phyloP scores from a whole-genome alignment of 2,797 vertebrate genomes.

The Ptychobarbus kaznakovi region DNA sequence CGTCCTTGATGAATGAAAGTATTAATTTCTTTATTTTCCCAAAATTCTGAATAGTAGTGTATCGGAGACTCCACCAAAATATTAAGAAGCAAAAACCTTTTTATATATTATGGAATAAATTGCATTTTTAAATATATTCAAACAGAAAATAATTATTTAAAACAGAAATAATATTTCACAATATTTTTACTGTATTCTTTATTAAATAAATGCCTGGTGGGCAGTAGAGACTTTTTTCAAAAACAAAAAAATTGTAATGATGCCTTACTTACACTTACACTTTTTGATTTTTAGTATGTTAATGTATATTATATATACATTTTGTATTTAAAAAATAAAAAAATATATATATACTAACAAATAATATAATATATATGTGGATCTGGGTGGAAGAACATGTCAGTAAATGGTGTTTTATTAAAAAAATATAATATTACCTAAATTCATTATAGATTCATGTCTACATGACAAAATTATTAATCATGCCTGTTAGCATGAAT shows the following conservation, averaged over 20 bases:
- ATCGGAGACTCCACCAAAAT: not conserved
- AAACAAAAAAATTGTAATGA: not conserved
- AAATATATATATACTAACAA: no score
- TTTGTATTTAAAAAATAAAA: no score
- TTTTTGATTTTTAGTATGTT: not conserved
- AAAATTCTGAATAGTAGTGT: not conserved
- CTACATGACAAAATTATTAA: not conserved
- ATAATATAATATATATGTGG: not conserved
- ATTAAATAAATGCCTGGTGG: not conserved
- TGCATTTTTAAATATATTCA: not conserved
- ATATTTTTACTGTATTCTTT: not conserved
- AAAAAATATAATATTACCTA: not conserved
- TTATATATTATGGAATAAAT: not conserved
- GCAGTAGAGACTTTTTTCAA: not conserved
- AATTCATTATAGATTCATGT: not conserved
- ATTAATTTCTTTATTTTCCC: not conserved
- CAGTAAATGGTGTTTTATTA: not conserved
- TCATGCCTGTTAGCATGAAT: not conserved
- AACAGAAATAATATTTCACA: not conserved
- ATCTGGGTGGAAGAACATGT: not conserved
- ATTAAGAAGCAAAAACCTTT: not conserved
- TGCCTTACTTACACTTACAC: not conserved
- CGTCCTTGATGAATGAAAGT: not conserved
- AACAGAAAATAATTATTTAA: not conserved
- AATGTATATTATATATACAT: no score